Base-by-base conservation (phyloP, 37 sponge, comb jelly and placozoan species). In the Amphimedon queenslandica region DNA sequence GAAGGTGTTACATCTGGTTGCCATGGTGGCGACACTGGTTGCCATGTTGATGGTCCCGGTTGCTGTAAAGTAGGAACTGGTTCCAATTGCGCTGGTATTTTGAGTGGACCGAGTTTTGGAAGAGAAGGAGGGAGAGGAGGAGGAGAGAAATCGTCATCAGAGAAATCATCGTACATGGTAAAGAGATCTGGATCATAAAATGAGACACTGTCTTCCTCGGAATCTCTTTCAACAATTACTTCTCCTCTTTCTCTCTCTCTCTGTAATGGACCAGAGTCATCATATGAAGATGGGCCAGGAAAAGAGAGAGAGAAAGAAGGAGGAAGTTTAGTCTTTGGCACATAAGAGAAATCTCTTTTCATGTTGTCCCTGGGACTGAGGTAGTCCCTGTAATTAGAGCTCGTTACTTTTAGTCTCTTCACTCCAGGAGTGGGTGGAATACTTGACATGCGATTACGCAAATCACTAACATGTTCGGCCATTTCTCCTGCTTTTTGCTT, bases 381-480 rank as follows among this genome's bases (percentile, higher is more conserved):
- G 21, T 60, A 60, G 61, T 60, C 61, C 5, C 61, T 13, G 28
- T 60, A 60, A n/a, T 60, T 10, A 70, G 51, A 11, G 32, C 38
- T 40, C n/a, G 31, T 23, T 30, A 89, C 90, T 73, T 80, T 84
- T 29, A 84, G 35, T 35, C 81, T 42, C 40, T 90, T 84, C 38
- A 84, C 41, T 34, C 71, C 61, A 30, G 90, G 81, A n/a, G 90
- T 84, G 21, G 31, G 67, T 58, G 85, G 86, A 18, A 84, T 71
- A 27, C 47, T 30, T 35, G 28, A 70, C 18, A 67, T 53, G 37
- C 66, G 76, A 30, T 51, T 51, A 66, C 80, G 90, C 21, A 89
- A 74, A 47, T 89, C 64, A 71, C 61, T 47, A 23, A 89, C 39
- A 55, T 79, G 80, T 8, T 31, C 38, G 13, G 58, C 57, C 77